Conservation (phyloP, 1,140 invertebrate species). For the Ips nitidus region DNA sequence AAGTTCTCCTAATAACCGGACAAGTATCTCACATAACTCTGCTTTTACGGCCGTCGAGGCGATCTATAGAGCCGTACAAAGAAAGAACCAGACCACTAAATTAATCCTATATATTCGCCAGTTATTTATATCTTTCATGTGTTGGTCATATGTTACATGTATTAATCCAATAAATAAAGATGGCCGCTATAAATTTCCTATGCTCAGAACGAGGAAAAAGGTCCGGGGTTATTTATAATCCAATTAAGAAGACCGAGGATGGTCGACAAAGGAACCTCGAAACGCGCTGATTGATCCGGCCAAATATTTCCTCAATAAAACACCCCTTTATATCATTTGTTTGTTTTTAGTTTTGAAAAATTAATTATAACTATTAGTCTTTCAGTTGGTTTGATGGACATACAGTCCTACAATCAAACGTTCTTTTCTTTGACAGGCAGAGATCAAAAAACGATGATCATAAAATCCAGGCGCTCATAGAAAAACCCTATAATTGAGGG, state of each 20-base stretch:
- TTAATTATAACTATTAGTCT: too few relatives aligned
- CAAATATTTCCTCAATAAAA: neutral
- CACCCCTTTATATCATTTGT: too few relatives aligned
- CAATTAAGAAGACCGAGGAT: constrained; percentile 46
- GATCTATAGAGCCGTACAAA: constrained; percentile 46
- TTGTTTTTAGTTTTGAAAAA: too few relatives aligned
- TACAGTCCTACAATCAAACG: too few relatives aligned
- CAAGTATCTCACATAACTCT: constrained; percentile 37
- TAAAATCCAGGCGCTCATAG: neutral
- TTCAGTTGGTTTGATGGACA: too few relatives aligned
- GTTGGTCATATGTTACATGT: constrained; percentile 55
- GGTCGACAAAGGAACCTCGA: constrained; percentile 29
- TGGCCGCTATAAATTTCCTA: constrained; percentile 52
- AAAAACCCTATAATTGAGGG: constrained; percentile 11
- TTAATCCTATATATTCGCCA: constrained; percentile 53
- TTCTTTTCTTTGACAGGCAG: too few relatives aligned
- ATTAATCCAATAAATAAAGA: constrained; percentile 56
- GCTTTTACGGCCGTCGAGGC: constrained; percentile 26
- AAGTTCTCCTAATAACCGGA: constrained; percentile 27
- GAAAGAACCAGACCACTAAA: constrained; percentile 51
- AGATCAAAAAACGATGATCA: too few relatives aligned
- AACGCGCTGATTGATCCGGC: constrained; percentile 5
- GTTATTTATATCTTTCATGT: constrained; percentile 54
- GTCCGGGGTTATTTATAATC: constrained; percentile 52
- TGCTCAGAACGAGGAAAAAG: constrained; percentile 38